Conservation (phyloP, 2,797 vertebrate species). For the Gymnoscopelus braueri region DNA sequence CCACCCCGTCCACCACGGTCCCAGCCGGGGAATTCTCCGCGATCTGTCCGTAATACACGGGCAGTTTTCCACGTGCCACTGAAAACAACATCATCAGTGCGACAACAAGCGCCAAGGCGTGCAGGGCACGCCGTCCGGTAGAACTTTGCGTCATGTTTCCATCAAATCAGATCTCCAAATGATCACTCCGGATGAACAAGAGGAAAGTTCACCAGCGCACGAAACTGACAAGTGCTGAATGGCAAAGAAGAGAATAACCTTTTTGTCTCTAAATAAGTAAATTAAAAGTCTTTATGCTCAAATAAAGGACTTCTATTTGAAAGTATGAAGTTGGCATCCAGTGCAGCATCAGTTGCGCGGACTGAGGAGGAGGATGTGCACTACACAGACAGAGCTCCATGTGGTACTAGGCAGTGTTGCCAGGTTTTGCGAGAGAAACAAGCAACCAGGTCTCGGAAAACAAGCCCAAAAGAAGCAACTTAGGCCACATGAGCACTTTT, state of each 20-base stretch:
- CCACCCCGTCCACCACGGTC: slow-evolving; percentile 66
- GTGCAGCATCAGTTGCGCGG: slow-evolving; percentile 52
- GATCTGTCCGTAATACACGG: slow-evolving; percentile 64
- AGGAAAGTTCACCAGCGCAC: slow-evolving; percentile 24
- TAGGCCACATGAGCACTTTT: too few relatives aligned
- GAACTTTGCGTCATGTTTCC: slow-evolving; percentile 73
- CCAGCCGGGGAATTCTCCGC: slow-evolving; percentile 72
- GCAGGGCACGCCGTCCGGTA: slow-evolving; percentile 46
- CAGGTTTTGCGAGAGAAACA: too few relatives aligned
- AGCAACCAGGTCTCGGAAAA: too few relatives aligned
- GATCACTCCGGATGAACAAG: slow-evolving; percentile 16
- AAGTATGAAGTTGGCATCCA: slow-evolving; percentile 25
- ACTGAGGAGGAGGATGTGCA: slow-evolving; percentile 49
- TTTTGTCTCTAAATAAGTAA: neutral
- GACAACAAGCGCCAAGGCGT: slow-evolving; percentile 45
- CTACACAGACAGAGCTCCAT: slow-evolving; percentile 65
- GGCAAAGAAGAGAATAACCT: slow-evolving; percentile 1
- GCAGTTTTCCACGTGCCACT: slow-evolving; percentile 35
- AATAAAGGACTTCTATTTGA: neutral
- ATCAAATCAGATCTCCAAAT: slow-evolving; percentile 46
- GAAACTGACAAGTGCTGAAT: slow-evolving; percentile 6
- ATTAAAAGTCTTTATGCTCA: slow-evolving; percentile 28
- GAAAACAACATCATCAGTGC: slow-evolving; percentile 42
- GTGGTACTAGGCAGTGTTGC: slow-evolving; percentile 47
- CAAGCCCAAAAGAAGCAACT: too few relatives aligned